Evolutionary conservation across 2,113 vertebrate genomes (phyloP).

Genomic region (Scomber colias): DNA sequence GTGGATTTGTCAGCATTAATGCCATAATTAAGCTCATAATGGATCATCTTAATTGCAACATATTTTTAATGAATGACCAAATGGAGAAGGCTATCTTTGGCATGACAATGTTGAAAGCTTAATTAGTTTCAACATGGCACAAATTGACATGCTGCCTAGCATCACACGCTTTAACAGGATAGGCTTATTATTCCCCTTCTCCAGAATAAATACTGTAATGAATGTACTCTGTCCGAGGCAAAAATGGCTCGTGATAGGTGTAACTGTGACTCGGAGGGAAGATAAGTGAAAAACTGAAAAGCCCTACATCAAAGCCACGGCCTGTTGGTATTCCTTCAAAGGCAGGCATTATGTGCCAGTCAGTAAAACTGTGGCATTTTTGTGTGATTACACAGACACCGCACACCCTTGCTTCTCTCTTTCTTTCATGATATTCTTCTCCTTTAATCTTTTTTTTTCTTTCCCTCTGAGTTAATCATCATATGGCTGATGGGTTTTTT

Average conservation of each 20-base stretch:
- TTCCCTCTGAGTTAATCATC: conserved; percentile 66
- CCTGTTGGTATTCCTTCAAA: conserved; percentile 63
- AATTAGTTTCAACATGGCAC: conserved; percentile 65
- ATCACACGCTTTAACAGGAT: conserved; percentile 53
- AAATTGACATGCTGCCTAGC: conserved; percentile 56
- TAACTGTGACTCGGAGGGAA: conserved; percentile 27
- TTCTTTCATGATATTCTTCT: conserved; percentile 65
- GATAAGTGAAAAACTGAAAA: conserved; percentile 36
- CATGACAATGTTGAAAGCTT: conserved; percentile 61
- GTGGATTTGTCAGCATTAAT: conserved; percentile 64
- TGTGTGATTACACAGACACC: conserved; percentile 56
- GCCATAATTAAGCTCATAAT: conserved; percentile 70
- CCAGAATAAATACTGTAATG: conserved; percentile 44
- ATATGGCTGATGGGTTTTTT: conserved; percentile 68
- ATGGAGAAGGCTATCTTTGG: conserved; percentile 66
- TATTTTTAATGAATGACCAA: conserved; percentile 75
- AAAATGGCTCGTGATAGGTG: conserved; percentile 41
- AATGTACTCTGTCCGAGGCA: conserved; percentile 5
- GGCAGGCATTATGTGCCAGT: conserved; percentile 62
- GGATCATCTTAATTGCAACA: conserved; percentile 75
- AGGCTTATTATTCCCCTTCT: conserved; percentile 47
- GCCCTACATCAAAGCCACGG: conserved; percentile 63
- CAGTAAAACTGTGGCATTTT: conserved; percentile 68
- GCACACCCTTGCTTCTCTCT: conserved; percentile 29
- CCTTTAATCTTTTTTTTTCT: conserved; percentile 64